Evolutionary conservation across 2,797 vertebrate species (phyloP), one percentile per base, ranked within the genome.

Genomic region (Cossypha caffra): DNA sequence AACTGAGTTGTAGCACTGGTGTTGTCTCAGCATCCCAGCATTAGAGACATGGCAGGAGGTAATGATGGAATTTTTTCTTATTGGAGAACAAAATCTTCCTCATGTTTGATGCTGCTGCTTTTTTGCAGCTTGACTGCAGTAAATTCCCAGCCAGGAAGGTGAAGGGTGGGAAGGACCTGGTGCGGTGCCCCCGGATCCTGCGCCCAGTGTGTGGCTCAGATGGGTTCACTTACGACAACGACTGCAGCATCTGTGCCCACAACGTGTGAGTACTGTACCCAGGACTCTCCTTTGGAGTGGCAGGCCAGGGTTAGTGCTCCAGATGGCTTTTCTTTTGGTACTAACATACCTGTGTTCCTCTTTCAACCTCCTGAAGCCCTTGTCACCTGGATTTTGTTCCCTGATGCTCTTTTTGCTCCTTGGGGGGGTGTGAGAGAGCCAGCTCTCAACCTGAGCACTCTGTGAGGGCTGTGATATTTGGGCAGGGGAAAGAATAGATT

Each of bases 191-290:
- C 33, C 74, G 90, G 92, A 91, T 86, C 58, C 79, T 97, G 66
- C 50, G 1, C 28, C 95, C 95, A 0, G 95, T 97, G 54, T 97
- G 96, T 0, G 96, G 96, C 91, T 72, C 96, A 18, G 95, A 97
- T 0, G 96, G 96, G 43, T 94, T 91, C 72, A 95, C 96, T 37
- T 97, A 97, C 0, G 95, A 91, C 82, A 97, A 95, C 0, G 91
- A 94, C 23, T 97, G 96, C 55, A 29, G 91, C 25, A 58, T 97
- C 93, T 97, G 96, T 31, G 96, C 93, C 82, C 91, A 96, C 86
- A 97, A 97, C 1, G 7, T 25, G 96, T 97, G n/a, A 96, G 96
- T 95, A 5, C 24, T 11, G 20, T 4, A 26, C 7, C 4, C 1
- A 19, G 38, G 37, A 5, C 45, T 33, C n/a, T 40, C 57, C 42